Conservation (phyloP, 2,888 invertebrate genomes). For the Linnaemya tessellans region DNA sequence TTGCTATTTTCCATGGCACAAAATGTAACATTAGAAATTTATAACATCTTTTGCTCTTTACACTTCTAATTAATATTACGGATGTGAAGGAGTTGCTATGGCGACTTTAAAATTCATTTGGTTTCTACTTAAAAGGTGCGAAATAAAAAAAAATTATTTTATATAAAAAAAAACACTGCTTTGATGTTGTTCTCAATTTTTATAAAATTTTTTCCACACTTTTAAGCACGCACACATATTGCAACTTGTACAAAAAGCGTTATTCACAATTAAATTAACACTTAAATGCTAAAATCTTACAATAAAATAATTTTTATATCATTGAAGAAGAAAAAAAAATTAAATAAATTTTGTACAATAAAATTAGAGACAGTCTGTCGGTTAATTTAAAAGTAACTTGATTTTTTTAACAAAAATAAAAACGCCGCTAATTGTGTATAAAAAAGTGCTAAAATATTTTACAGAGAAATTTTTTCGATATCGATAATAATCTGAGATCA, state of each 20-base stretch:
- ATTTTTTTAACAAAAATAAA: not conserved
- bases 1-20: not conserved
- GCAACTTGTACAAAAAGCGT: not conserved
- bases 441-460: conserved; percentile 5
- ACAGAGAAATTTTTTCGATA: not conserved
- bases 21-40: not conserved
- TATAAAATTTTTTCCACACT: not conserved
- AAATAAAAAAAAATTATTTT: not conserved
- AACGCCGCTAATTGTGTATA: not conserved
- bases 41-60: too few relatives aligned
- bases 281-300: conserved; percentile 44
- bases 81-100: too few relatives aligned
- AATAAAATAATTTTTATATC: not conserved
- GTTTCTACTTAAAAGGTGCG: conserved; percentile 21
- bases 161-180: conserved; percentile 8
- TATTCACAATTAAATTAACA: conserved; percentile 52
- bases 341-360: conserved; percentile 4
- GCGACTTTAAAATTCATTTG: not conserved
- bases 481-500: too few relatives aligned
- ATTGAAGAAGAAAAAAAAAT: not conserved
- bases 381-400: conserved; percentile 5
- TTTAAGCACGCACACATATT: not conserved
- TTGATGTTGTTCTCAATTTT: conserved; percentile 36
- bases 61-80: too few relatives aligned
- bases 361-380: conserved; percentile 31